Percentiles rank a stretch among this genome's conserved stretches.
Evolutionary conservation across 2,888 invertebrate genomes (phyloP).

Genomic region (Yponomeuta plumbellus): DNA sequence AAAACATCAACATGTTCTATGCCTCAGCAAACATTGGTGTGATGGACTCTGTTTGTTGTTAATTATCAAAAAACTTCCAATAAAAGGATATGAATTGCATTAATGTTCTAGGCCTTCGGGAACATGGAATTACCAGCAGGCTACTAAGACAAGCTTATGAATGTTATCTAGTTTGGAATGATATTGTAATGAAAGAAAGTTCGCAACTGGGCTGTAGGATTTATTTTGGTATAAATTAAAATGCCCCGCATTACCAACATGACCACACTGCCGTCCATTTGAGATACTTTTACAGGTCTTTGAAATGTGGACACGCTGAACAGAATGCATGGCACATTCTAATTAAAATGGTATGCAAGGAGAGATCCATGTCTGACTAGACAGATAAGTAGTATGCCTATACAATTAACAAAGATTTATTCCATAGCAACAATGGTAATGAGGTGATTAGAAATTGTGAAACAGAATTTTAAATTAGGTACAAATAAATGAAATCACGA

Average conservation of each 20-base stretch:
- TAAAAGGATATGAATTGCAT: background rate
- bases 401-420: constrained; percentile 16
- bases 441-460: constrained; percentile 74
- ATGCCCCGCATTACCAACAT: background rate
- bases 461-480: constrained; percentile 72
- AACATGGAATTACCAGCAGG: background rate
- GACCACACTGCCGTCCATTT: background rate
- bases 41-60: background rate
- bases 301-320: background rate
- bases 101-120: background rate
- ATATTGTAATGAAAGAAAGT: background rate
- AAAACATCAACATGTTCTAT: constrained; percentile 3
- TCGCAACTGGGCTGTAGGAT: background rate
- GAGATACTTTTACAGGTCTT: background rate
- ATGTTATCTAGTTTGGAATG: background rate
- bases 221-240: background rate
- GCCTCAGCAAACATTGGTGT: background rate
- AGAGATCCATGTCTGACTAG: constrained; percentile 1
- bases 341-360: background rate
- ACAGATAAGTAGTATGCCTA: background rate
- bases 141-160: background rate
- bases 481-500: constrained; percentile 76
- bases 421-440: constrained; percentile 58
- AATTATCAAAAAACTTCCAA: background rate
- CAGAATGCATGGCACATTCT: constrained; percentile 4